Evolutionary conservation across 2,797 vertebrate genomes (phyloP).

Genomic region (Neosalanx taihuensis): DNA sequence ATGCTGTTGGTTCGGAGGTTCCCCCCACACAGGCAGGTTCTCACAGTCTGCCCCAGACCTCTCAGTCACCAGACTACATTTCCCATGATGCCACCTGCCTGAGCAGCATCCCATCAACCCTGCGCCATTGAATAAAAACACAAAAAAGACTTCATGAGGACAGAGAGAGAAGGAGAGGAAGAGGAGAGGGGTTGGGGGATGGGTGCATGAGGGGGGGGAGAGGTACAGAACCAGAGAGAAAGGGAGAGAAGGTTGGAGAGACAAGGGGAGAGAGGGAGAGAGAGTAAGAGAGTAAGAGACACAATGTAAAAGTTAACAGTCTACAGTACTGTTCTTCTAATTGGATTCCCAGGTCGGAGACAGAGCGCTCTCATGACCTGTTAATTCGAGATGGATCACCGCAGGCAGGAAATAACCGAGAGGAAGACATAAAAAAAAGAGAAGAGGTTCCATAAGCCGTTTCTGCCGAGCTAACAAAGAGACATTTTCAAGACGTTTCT

Average conservation of each 20-base stretch:
- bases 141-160: conserved; percentile 74
- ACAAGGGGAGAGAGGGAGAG: conserved; percentile 18
- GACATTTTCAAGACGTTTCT: conserved; percentile 67
- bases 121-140: conserved; percentile 74
- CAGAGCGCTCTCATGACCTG: conserved; percentile 69
- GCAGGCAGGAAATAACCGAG: conserved; percentile 59
- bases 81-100: conserved; percentile 61
- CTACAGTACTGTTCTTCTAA: conserved; percentile 64
- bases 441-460: conserved; percentile 64
- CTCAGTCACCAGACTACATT: conserved; percentile 64
- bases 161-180: conserved; percentile 30
- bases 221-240: conserved; percentile 24
- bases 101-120: conserved; percentile 70
- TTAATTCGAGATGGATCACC: conserved; percentile 75
- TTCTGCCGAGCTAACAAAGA: conserved; percentile 61
- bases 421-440: conserved; percentile 47
- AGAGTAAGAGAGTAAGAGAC: conserved; percentile 44
- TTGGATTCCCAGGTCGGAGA: conserved; percentile 69
- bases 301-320: conserved; percentile 54
- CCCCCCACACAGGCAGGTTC: conserved; percentile 40
- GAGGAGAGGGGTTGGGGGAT: neutral
- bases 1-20: conserved; percentile 39
- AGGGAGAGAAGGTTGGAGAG: conserved; percentile 15
- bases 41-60: conserved; percentile 58
- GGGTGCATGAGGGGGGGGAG: neutral